Base-by-base conservation (phyloP, 2,797 vertebrate species). In the Channallabes apus region DNA sequence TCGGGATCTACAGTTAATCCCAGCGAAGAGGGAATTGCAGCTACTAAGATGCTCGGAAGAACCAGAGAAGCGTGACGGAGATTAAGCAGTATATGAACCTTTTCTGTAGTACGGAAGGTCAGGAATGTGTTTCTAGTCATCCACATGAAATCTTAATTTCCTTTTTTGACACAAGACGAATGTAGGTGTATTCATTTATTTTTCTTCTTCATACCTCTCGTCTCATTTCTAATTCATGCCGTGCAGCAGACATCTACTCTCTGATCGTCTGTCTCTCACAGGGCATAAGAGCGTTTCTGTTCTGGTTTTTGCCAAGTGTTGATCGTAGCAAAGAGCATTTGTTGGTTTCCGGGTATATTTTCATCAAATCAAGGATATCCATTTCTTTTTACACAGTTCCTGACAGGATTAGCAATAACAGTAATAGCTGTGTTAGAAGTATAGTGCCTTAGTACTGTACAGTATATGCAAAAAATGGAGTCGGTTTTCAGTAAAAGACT, bases 221-320 rank as follows among this genome's bases (percentile, higher is more conserved):
- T 38, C 67, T 85, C 6, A 64, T 64, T 85, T 85, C 27, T 62
- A 35, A 80, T 85, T 85, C 78, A n/a, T 75, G 29, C 35, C 69
- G 65, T 68, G 80, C 71, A 82, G n/a, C 22, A 54, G 27, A 81
- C 62, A 14, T 75, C 68, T 75, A 69, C n/a, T 81, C 81, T 29
- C 24, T 58, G 78, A 54, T 14, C 38, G 24, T 11, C 59, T 20
- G 56, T 71, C 68, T 67, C 46, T 46, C 29, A 22, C 8, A 61
- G 56, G 78, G 58, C 41, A 64, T 75, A 41, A 76, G 46, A 38
- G 51, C 51, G 20, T 4, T 77, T 68, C n/a, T 86, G 71, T 86
- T 76, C 65, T 61, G 51, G 41, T 35, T 75, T 56, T 81, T 81
- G 78, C 8, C 41, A 65, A 71, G 59, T 46, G 71, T 22, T 85